phyloP scores from a whole-genome alignment of 2,113 vertebrate genomes.

The Paramisgurnus dabryanus region DNA sequence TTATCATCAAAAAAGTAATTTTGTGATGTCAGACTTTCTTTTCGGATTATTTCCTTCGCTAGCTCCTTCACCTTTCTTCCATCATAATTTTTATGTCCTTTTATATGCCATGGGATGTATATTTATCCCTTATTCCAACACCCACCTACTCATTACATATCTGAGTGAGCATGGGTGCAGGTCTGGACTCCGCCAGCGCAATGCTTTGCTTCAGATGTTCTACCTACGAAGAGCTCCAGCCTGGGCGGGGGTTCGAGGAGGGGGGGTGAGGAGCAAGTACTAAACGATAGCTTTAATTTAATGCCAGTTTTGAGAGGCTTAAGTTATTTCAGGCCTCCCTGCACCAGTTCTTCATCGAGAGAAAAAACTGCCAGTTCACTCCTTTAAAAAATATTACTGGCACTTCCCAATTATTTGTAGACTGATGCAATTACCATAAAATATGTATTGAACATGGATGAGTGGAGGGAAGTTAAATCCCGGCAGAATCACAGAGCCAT shows the following conservation, averaged over 20 bases:
- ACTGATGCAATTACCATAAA: conserved; percentile 60
- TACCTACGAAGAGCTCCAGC: conserved; percentile 47
- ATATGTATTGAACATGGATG: conserved; percentile 52
- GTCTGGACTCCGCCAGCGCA: conserved; percentile 26
- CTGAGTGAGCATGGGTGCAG: conserved; percentile 54
- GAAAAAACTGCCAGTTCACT: conserved; percentile 44
- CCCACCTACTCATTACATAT: conserved; percentile 55
- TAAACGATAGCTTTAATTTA: conserved; percentile 61
- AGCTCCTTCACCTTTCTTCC: background rate
- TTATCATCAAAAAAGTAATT: too few species aligned
- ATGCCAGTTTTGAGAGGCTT: conserved; percentile 59
- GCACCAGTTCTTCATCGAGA: conserved; percentile 51
- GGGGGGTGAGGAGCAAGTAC: conserved; percentile 30
- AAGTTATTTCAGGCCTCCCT: conserved; percentile 62
- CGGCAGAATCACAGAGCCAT: conserved; percentile 39
- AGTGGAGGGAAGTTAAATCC: conserved; percentile 19
- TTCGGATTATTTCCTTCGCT: background rate
- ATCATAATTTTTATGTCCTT: background rate
- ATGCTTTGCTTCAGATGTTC: conserved; percentile 53
- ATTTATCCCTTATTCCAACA: conserved; percentile 25
- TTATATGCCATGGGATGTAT: conserved; percentile 30
- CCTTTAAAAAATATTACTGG: conserved; percentile 55
- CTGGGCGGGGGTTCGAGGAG: conserved; percentile 17
- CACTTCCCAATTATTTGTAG: conserved; percentile 56
- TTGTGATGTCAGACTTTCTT: background rate